These are phyloP conservation scores for Andrena flavipes DNA, from an alignment of 2,888 invertebrate genomes.

Conservation along the genomic window DNA sequence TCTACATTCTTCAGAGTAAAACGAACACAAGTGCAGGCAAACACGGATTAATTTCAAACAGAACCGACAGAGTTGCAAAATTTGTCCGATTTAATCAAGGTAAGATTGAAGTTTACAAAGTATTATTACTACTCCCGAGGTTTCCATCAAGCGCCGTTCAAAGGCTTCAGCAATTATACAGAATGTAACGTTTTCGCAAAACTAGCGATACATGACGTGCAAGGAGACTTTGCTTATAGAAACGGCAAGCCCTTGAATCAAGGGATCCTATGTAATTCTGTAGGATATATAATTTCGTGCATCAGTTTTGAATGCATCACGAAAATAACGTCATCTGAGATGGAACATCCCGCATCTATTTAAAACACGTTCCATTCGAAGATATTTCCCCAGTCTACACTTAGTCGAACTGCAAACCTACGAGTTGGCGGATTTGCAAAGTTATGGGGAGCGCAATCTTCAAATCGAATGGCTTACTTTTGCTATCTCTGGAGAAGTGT, in stretches of 20 bases:
- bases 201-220: neutral
- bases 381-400: neutral
- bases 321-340: too few species aligned
- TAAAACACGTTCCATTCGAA: neutral
- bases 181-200: constrained; percentile 1
- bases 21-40: neutral
- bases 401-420: neutral
- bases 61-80: neutral
- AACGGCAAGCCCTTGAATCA: neutral
- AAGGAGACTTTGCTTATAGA: neutral
- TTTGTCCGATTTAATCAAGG: constrained; percentile 27
- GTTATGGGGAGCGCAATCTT: constrained; percentile 23
- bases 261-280: neutral
- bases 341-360: neutral
- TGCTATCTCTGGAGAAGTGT: constrained; percentile 18
- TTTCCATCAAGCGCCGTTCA: constrained; percentile 23
- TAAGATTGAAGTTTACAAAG: constrained; percentile 37
- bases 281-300: neutral
- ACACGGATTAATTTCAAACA: constrained; percentile 20
- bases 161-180: constrained; percentile 31
- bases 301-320: too few species aligned
- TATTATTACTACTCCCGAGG: constrained; percentile 32
- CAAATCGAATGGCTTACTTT: constrained; percentile 38
- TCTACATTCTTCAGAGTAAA: neutral
- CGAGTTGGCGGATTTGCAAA: neutral